These are phyloP conservation scores for Burhinus bistriatus DNA, from an alignment of 2,113 vertebrate genomes.

Conservation along the genomic window DNA sequence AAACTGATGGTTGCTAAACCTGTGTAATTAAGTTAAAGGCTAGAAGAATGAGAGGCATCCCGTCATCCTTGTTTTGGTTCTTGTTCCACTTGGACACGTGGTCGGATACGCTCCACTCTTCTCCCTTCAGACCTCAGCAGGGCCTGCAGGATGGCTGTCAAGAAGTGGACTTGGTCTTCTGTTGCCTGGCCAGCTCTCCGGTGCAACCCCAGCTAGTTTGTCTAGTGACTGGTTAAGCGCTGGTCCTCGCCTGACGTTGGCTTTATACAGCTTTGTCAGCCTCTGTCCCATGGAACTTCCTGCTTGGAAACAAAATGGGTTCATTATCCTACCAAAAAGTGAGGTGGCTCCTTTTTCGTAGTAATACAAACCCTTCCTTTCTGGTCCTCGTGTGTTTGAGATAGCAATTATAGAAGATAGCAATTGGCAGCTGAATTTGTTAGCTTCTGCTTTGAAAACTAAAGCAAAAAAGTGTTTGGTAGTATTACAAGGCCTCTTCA, in stretches of 20 bases:
- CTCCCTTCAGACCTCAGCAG: not conserved
- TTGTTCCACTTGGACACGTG: rapidly evolving
- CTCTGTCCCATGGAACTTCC: not conserved
- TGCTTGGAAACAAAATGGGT: not conserved
- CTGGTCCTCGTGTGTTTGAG: not conserved
- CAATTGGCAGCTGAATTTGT: not conserved
- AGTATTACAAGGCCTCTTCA: not conserved
- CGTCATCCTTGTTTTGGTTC: not conserved
- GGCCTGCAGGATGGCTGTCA: rapidly evolving
- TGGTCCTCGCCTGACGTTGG: rapidly evolving
- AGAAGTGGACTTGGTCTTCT: rapidly evolving
- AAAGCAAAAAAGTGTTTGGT: not conserved
- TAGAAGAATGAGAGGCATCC: not conserved
- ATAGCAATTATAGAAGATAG: rapidly evolving
- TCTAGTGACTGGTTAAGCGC: not conserved
- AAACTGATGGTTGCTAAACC: not conserved
- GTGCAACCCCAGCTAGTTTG: not conserved
- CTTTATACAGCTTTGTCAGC: not conserved
- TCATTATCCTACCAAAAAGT: rapidly evolving
- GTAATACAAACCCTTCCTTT: not conserved
- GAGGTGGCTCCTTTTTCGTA: not conserved
- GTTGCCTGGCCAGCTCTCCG: not conserved
- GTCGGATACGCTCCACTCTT: rapidly evolving
- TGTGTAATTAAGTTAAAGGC: no score
- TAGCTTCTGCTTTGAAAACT: not conserved